A percentile compares a stretch with the other conserved stretches of the same genome.
These are phyloP conservation scores for Phataginus tricuspis DNA, from an alignment of 2,797 vertebrate genomes.

Conservation along the genomic window DNA sequence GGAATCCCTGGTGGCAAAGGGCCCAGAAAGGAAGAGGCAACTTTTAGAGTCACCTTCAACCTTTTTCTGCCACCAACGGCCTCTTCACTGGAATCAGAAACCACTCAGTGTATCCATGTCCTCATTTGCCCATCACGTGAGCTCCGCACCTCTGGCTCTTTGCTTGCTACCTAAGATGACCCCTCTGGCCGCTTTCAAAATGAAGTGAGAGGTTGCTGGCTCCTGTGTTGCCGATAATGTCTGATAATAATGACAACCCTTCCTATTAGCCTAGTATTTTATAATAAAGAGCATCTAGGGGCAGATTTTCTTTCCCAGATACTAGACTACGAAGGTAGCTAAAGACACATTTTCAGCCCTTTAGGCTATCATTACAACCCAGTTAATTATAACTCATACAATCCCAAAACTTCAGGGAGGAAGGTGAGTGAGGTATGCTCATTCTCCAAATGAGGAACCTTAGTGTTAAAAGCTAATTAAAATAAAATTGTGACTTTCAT, in stretches of 20 bases:
- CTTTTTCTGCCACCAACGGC: not conserved
- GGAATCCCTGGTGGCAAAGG: constrained; percentile 8
- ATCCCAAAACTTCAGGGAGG: not conserved
- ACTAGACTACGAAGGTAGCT: constrained; percentile 13
- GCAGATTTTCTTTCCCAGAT: not conserved
- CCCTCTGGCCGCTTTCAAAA: constrained; percentile 3
- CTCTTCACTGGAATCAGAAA: not conserved
- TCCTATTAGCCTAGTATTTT: not conserved
- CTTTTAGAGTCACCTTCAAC: constrained; percentile 38
- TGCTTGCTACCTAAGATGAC: constrained; percentile 45
- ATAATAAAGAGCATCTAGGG: not conserved
- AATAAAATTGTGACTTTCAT: not conserved
- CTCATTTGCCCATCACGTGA: constrained; percentile 47
- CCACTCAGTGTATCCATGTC: not conserved
- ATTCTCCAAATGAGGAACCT: not conserved
- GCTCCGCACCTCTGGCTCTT: not conserved
- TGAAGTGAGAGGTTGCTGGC: constrained; percentile 16
- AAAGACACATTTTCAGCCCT: not conserved
- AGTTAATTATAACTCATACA: not conserved
- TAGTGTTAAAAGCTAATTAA: constrained; percentile 23
- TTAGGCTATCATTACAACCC: not conserved
- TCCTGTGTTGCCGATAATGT: not conserved
- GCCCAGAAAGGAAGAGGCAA: constrained; percentile 36
- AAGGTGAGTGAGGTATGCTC: not conserved
- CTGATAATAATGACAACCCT: not conserved